A percentile compares a stretch with the other conserved stretches of the same genome.
Conservation (phyloP, 92 coral and sea anemone genomes). For the Parazoanthus swiftii region DNA sequence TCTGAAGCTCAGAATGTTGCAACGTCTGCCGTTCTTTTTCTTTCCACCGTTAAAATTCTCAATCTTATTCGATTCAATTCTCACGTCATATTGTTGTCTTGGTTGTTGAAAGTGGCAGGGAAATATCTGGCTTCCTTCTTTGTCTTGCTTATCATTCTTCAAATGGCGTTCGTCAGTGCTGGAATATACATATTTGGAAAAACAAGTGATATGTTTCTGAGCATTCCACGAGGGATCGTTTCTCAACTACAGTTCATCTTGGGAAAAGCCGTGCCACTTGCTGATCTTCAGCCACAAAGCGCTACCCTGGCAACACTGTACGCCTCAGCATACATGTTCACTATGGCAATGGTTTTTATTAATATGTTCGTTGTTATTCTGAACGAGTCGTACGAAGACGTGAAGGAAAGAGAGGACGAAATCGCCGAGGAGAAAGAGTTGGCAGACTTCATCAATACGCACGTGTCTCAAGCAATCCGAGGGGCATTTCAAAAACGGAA, state of each 20-base stretch:
- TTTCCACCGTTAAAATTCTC: slow-evolving; percentile 52
- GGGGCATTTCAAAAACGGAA: slow-evolving; percentile 14
- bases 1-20: slow-evolving; percentile 39
- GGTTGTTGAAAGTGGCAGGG: slow-evolving; percentile 46
- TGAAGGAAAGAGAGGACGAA: slow-evolving; percentile 28
- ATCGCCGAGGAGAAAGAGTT: slow-evolving; percentile 48
- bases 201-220: slow-evolving; percentile 38
- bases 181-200: slow-evolving; percentile 49
- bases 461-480: slow-evolving; percentile 11
- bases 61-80: slow-evolving; percentile 51
- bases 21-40: slow-evolving; percentile 44
- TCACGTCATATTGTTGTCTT: slow-evolving; percentile 47
- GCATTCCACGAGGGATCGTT: slow-evolving; percentile 30
- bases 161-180: slow-evolving; percentile 45
- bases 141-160: slow-evolving; percentile 21
- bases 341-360: slow-evolving; percentile 43
- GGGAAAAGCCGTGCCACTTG: slow-evolving; percentile 54
- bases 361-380: slow-evolving; percentile 53
- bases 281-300: slow-evolving; percentile 35
- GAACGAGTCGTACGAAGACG: slow-evolving; percentile 51
- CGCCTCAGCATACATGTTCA: slow-evolving; percentile 23
- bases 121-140: slow-evolving; percentile 34
- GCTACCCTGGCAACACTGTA: slow-evolving; percentile 31
- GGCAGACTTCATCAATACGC: slow-evolving; percentile 49
- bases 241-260: slow-evolving; percentile 53